Evolutionary conservation across 2,888 invertebrate genomes (phyloP), one percentile per base, ranked within the genome.

Genomic region (Geophilus truncorum): DNA sequence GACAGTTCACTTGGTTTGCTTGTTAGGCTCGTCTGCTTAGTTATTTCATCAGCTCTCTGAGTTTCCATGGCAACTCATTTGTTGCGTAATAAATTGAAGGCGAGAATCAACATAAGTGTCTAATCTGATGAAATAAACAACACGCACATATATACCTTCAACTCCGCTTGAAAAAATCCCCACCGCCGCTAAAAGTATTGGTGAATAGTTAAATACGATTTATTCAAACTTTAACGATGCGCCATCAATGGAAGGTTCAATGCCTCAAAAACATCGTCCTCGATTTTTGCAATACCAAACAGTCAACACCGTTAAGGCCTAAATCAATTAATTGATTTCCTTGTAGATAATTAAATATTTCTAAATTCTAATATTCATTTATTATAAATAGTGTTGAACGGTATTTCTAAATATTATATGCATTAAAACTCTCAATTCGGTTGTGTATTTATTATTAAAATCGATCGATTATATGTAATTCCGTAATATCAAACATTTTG

Each of bases 61-160:
- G 57, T 57, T 21, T 2, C 57, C 57, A 57, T 57, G n/a, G 57
- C 15, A 57, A 57, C 57, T 57, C 57, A 57, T 57, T 57, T 57
- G 57, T 57, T 57, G 57, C 57, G 57, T 57, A 57, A 57, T 57
- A 57, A 57, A 57, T 57, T 57, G 57, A 57, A 57, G 18, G 57
- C 3, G 57, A 18, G 57, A 57, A 57, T 57, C 57, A 57, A 57
- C 57, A 57, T 57, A 57, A 57, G 57, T 57, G 57, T 57, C 57
- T 57, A 57, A 57, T 57, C 57, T 57, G 57, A 57, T 57, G 57
- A 18, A 57, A 57, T 57, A 57, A 57, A 57, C 57, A 57, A 57
- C 57, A 57, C 57, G 57, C 57, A 57, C 57, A 57, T 57, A 18
- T 15, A 10, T 40, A 12, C 36, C 36, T 40, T 15, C 10, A 9